phyloP scores from a whole-genome alignment of 35 echinoderm and acorn worm genomes.

The Lytechinus variegatus region DNA sequence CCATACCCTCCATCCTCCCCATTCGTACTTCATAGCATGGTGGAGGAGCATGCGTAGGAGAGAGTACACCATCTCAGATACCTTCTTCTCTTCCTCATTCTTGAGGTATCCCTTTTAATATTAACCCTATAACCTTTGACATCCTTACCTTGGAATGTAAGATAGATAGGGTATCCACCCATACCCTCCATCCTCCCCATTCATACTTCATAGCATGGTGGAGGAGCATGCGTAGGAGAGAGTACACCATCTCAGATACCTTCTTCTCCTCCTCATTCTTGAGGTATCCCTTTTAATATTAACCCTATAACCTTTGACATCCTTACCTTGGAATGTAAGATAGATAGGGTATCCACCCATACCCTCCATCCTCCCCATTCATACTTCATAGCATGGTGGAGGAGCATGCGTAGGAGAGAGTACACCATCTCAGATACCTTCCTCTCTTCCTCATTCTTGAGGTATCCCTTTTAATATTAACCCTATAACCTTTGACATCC shows the following conservation, averaged over 20 bases:
- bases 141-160: conserved; percentile 93
- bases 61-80: conserved; percentile 95
- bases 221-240: conserved; percentile 83
- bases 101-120: neutral
- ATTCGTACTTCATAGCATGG: conserved; percentile 98
- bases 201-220: conserved; percentile 98
- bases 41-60: conserved; percentile 95
- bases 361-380: conserved; percentile 98
- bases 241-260: conserved; percentile 98
- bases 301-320: neutral
- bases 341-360: conserved; percentile 95
- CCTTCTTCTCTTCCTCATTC: neutral
- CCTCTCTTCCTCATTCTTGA: too few species aligned
- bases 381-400: conserved; percentile 96
- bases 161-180: conserved; percentile 95
- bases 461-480: too few species aligned
- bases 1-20: conserved; percentile 98
- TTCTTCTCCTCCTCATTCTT: too few species aligned
- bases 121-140: neutral
- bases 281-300: too few species aligned
- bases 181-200: conserved; percentile 96
- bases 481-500: neutral
- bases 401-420: conserved; percentile 86
- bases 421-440: conserved; percentile 99
- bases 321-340: conserved; percentile 95